Evolutionary conservation across 2,113 vertebrate genomes (phyloP), one percentile per base, ranked within the genome.

Genomic region (Catagonus wagneri): DNA sequence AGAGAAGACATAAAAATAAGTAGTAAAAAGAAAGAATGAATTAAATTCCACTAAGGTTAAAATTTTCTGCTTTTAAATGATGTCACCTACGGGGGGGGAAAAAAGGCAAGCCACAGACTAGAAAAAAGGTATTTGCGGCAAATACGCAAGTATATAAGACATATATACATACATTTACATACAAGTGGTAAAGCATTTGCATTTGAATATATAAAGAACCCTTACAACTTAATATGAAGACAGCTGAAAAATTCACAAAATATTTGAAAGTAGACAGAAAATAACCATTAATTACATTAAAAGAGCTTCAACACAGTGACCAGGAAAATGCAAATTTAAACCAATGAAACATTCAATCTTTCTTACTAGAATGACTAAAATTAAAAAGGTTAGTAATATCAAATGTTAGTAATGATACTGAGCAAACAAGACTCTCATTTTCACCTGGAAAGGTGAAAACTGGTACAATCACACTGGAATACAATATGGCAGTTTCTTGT

Each of bases 231-330:
- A 63, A 86, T 10, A 58, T 85, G 15, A 83, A 88, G 50, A 93
- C 23, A 71, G 54, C 56, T 27, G 65, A 65, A 83, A 91, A 87
- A 39, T 10, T 52, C 61, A 39, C 8, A 52, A 68, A 92, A 50
- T 91, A 76, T 65, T 83, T 83, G 69, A 94, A 81, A 91, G 22
- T 79, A 93, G 32, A 44, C 56, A 60, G 4, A 88, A 65, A 91
- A 72, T 54, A 16, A 29, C 22, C 69, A 65, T 27, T 87, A 34
- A 78, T 71, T 71, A 63, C 29, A 63, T 78, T 39, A 83, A 83
- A 78, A 76, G 20, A 54, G 72, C 6, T 56, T 87, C 44, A 91
- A 22, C 32, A 88, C 22, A 79, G 34, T 50, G 22, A 86, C n/a
- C 8, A 32, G 14, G 25, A 10, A 86, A 72, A 39, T 29, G 7